Evolutionary conservation across 2,797 vertebrate species (phyloP).

Genomic region (Etheostoma nigrum): DNA sequence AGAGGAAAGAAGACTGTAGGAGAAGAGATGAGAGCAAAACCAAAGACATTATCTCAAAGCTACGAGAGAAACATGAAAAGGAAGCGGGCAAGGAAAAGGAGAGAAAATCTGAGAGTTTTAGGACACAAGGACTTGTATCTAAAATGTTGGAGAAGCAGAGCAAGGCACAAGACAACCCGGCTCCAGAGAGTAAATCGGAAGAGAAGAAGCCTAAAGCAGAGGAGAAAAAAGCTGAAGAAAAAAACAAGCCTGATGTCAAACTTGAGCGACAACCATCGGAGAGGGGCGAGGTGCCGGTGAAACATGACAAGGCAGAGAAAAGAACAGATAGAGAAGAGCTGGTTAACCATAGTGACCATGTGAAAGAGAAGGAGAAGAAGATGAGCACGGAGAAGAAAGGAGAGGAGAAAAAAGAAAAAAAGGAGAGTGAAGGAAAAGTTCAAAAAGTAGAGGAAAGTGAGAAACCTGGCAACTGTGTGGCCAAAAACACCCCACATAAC

Average conservation of each 20-base stretch:
- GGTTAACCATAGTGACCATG: constrained; percentile 67
- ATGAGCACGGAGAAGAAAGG: constrained; percentile 45
- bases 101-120: constrained; percentile 78
- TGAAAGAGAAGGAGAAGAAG: constrained; percentile 63
- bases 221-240: constrained; percentile 64
- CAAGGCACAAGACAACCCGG: constrained; percentile 81
- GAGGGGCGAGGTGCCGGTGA: constrained; percentile 58
- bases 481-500: constrained; percentile 66
- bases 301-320: constrained; percentile 67
- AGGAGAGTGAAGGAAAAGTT: constrained; percentile 69
- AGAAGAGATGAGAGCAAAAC: constrained; percentile 81
- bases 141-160: constrained; percentile 85
- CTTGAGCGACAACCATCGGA: constrained; percentile 60
- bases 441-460: constrained; percentile 28
- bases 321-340: constrained; percentile 67
- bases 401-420: constrained; percentile 55
- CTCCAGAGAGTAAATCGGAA: constrained; percentile 75
- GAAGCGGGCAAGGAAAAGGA: constrained; percentile 82
- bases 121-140: constrained; percentile 83
- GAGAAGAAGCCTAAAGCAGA: constrained; percentile 68
- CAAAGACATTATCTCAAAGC: constrained; percentile 85
- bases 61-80: constrained; percentile 82
- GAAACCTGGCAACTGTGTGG: constrained; percentile 73
- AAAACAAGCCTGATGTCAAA: constrained; percentile 62
- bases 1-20: constrained; percentile 78